Evolutionary conservation across 23 tunicate genomes (phyloP), one percentile per base, ranked within the genome.

Genomic region (Ascidia mentula): DNA sequence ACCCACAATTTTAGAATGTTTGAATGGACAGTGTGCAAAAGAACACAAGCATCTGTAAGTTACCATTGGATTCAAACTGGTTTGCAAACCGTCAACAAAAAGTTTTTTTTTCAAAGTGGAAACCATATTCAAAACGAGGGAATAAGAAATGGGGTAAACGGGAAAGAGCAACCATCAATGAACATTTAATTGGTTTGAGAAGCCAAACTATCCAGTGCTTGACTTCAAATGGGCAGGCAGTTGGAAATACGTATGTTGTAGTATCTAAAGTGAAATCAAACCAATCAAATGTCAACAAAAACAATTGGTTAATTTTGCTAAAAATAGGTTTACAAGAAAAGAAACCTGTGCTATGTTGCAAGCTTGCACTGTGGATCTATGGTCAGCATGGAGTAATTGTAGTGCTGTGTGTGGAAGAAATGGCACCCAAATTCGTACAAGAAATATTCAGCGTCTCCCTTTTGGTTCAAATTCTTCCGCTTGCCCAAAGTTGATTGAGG

Each of bases 361-460:
- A 40, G 46, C 72, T 13, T 91, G 91, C 42, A 31, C 70, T 40
- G 91, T 86, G 46, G 45, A 82, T 0, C 20, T 40, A 28, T 91
- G 97, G 97, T 83, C 91, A 8, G 45, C 82, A 12, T 91, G 97
- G 97, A 40, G 73, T 2, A 37, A 0, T 3, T 91, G 97, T 53
- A 37, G 30, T 0, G 78, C 91, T 18, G 17, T 40, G 18, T 86
- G 97, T 73, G 88, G 88, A 0, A 18, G 30, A 6, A 75, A 60
- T 65, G 96, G 96, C 36, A 85, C 84, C 15, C 89, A 88, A 69
- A 80, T 72, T 75, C 85, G 96, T 9, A 76, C 83, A 15, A 76
- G 96, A 9, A 60, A 82, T 28, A 80, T 90, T 1, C 45, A 22
- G 4, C 30, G 59, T 7, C 83, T 90, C 36, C 89, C 96, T 22